Conservation (phyloP, 2,113 vertebrate genomes). For the Cygnus atratus region DNA sequence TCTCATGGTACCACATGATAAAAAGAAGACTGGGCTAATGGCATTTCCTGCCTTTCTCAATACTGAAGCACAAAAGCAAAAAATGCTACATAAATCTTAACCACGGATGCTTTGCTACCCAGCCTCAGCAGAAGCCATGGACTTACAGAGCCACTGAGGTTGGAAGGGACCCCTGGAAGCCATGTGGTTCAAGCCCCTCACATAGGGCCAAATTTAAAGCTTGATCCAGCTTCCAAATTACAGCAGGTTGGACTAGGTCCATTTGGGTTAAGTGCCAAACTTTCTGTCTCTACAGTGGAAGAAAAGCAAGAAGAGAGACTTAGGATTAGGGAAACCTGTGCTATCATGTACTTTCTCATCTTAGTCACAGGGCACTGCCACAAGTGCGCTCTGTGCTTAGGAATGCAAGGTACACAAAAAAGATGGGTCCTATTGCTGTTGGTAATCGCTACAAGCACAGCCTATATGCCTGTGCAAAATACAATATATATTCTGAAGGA, state of each 20-base stretch:
- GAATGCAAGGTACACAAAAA: background rate
- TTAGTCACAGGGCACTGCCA: background rate
- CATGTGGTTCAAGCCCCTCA: background rate
- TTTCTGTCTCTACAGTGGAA: background rate
- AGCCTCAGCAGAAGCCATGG: background rate
- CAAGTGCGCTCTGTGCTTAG: background rate
- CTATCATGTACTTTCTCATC: background rate
- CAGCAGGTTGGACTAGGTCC: background rate
- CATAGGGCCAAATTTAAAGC: background rate
- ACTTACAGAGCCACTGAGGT: background rate
- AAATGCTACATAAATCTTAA: rapidly evolving
- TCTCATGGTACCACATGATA: background rate
- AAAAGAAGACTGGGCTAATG: background rate
- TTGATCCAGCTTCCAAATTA: background rate
- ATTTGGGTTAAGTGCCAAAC: background rate
- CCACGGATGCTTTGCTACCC: background rate
- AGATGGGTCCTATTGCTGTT: background rate
- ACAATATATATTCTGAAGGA: background rate
- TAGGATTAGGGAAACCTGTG: background rate
- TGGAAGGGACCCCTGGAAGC: background rate
- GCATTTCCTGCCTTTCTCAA: background rate
- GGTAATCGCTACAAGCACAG: background rate
- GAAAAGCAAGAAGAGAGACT: background rate
- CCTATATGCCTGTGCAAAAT: too few species aligned
- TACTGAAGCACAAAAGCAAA: background rate